A percentile compares a stretch with the other conserved stretches of the same genome.
Conservation (phyloP, 2,797 vertebrate genomes). For the Poeciliopsis infans region DNA sequence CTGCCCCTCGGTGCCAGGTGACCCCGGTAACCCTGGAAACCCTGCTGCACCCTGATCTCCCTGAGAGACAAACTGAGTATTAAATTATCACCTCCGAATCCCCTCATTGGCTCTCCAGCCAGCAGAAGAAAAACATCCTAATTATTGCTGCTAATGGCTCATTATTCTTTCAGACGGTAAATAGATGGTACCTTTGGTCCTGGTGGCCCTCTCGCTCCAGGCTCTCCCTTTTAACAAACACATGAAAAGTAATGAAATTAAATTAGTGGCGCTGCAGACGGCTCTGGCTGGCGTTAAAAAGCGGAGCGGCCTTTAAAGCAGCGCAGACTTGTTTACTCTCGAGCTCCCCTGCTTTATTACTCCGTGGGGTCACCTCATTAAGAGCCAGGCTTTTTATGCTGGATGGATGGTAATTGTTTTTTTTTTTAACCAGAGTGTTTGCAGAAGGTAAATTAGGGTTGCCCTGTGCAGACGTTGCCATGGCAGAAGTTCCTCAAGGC, state of each 20-base stretch:
- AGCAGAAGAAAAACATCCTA: neutral
- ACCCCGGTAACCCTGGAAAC: conserved; percentile 83
- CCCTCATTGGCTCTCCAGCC: neutral
- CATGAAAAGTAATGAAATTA: conserved; percentile 12
- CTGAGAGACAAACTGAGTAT: conserved; percentile 62
- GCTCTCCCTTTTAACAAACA: conserved; percentile 83
- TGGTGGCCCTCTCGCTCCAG: conserved; percentile 79
- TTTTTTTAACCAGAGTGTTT: conserved; percentile 26
- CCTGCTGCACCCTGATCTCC: conserved; percentile 87
- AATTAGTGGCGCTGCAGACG: conserved; percentile 9
- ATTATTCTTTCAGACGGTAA: conserved; percentile 4
- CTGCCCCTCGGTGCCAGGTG: conserved; percentile 81
- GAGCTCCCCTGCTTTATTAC: conserved; percentile 39
- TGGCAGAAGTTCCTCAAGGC: conserved; percentile 6
- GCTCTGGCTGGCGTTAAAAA: conserved; percentile 16
- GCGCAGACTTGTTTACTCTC: conserved; percentile 40
- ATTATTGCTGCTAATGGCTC: neutral
- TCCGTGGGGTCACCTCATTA: conserved; percentile 52
- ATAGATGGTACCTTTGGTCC: conserved; percentile 85
- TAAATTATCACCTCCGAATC: neutral
- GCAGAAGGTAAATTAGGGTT: conserved; percentile 43
- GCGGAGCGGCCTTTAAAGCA: conserved; percentile 1
- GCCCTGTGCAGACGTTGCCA: conserved; percentile 3
- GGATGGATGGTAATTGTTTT: conserved; percentile 47
- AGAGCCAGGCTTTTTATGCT: conserved; percentile 29